phyloP scores from a whole-genome alignment of 2,888 invertebrate species.

The Hoplodrina ambigua region DNA sequence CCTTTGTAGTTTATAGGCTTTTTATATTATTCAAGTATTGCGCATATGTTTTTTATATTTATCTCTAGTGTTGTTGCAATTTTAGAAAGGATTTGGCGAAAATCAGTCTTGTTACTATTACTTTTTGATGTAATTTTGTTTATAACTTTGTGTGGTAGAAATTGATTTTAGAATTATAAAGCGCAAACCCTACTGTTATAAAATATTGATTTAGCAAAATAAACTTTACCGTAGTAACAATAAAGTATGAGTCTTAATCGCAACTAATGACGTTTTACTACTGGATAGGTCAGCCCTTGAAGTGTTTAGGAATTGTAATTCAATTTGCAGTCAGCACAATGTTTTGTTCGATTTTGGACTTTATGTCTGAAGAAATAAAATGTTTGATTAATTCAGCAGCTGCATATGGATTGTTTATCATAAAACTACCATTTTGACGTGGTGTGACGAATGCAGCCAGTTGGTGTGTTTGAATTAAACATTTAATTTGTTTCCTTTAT shows the following conservation, averaged over 20 bases:
- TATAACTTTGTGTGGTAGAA: background rate
- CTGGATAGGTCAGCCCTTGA: slow-evolving; percentile 12
- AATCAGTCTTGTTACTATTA: background rate
- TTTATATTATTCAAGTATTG: slow-evolving; percentile 75
- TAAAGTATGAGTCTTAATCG: background rate
- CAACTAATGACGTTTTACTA: slow-evolving; percentile 10
- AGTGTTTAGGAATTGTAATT: slow-evolving; percentile 25
- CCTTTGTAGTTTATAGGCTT: slow-evolving; percentile 67
- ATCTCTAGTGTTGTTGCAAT: slow-evolving; percentile 55
- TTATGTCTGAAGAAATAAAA: background rate
- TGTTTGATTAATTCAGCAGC: background rate
- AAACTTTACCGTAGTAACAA: accelerated
- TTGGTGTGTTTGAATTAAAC: slow-evolving; percentile 87
- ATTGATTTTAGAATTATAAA: background rate
- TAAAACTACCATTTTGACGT: slow-evolving; percentile 66
- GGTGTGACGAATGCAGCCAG: slow-evolving; percentile 82
- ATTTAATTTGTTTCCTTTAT: slow-evolving; percentile 88
- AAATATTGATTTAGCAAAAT: background rate
- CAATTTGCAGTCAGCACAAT: slow-evolving; percentile 3
- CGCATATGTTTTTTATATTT: slow-evolving; percentile 80
- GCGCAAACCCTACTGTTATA: slow-evolving; percentile 9
- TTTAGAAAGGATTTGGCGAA: background rate
- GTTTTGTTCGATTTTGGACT: slow-evolving; percentile 14
- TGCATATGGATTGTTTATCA: slow-evolving; percentile 24
- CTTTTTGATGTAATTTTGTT: background rate